These are phyloP conservation scores for Caenorhabditis macrosperma DNA, from an alignment of 2,888 invertebrate genomes.

Conservation along the genomic window DNA sequence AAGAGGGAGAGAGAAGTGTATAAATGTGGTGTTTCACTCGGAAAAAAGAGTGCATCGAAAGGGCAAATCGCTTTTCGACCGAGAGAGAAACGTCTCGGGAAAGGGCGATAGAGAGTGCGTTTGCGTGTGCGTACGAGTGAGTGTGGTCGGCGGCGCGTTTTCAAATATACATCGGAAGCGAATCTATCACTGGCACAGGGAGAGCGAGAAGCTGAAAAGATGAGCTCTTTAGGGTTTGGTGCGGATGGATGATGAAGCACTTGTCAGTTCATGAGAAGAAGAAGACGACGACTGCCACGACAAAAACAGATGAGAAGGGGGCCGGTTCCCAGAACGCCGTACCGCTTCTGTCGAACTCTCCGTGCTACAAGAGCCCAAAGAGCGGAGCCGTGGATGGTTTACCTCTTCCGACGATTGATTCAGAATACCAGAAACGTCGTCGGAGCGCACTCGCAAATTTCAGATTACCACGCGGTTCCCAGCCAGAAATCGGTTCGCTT, in stretches of 20 bases:
- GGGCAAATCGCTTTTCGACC: conserved; percentile 50
- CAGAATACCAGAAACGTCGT: too few relatives aligned
- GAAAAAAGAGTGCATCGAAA: conserved; percentile 53
- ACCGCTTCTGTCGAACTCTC: conserved; percentile 12
- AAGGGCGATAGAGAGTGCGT: conserved; percentile 35
- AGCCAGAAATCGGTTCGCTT: too few relatives aligned
- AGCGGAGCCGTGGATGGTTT: neutral
- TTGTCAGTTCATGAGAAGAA: conserved; percentile 42
- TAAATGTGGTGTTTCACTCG: conserved; percentile 44
- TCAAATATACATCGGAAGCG: conserved; percentile 37
- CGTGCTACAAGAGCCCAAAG: conserved; percentile 23
- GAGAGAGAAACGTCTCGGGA: conserved; percentile 49
- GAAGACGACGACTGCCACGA: conserved; percentile 1
- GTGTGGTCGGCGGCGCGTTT: conserved; percentile 25
- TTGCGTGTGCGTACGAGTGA: conserved; percentile 35
- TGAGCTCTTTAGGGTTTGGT: conserved; percentile 11
- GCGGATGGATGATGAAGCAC: conserved; percentile 33
- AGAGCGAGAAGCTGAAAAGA: neutral
- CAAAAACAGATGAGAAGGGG: conserved; percentile 26
- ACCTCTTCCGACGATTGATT: neutral
- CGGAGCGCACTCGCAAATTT: too few relatives aligned
- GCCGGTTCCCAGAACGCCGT: conserved; percentile 25
- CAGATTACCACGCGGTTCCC: too few relatives aligned
- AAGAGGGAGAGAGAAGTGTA: conserved; percentile 25
- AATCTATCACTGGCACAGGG: conserved; percentile 21